phyloP scores from a whole-genome alignment of 2,113 vertebrate species.

The Caloenas nicobarica region DNA sequence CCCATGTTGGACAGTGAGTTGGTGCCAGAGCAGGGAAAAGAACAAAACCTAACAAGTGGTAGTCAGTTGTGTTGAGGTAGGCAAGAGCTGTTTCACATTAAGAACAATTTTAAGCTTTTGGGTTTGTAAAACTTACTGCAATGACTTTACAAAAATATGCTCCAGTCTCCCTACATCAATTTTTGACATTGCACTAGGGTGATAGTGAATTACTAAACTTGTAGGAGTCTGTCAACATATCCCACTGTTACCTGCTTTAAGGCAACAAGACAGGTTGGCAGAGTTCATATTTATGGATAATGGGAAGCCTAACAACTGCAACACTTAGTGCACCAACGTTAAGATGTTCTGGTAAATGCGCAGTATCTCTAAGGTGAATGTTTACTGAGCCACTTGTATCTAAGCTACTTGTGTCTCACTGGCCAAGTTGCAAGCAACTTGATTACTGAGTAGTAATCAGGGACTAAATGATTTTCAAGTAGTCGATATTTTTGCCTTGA shows the following conservation, averaged over 20 bases:
- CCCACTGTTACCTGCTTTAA: not conserved
- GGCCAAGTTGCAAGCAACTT: not conserved
- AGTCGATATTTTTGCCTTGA: not conserved
- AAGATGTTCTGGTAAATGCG: accelerated
- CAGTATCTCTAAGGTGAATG: accelerated
- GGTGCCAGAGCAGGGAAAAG: no score
- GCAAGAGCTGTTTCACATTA: not conserved
- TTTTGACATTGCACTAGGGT: not conserved
- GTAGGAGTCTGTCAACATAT: accelerated
- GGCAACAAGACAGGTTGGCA: not conserved
- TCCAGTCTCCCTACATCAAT: not conserved
- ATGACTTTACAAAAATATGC: not conserved
- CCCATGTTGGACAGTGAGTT: accelerated
- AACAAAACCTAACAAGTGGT: accelerated
- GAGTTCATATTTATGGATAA: not conserved
- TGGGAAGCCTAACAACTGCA: not conserved
- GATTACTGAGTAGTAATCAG: not conserved
- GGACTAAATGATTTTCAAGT: not conserved
- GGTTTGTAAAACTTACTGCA: not conserved
- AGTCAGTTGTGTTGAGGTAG: not conserved
- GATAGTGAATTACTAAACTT: not conserved
- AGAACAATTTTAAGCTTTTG: not conserved
- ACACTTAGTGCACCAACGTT: not conserved
- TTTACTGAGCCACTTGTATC: not conserved
- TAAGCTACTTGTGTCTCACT: not conserved